These are phyloP conservation scores for Clunio marinus DNA, from an alignment of 2,888 invertebrate species.

Conservation along the genomic window DNA sequence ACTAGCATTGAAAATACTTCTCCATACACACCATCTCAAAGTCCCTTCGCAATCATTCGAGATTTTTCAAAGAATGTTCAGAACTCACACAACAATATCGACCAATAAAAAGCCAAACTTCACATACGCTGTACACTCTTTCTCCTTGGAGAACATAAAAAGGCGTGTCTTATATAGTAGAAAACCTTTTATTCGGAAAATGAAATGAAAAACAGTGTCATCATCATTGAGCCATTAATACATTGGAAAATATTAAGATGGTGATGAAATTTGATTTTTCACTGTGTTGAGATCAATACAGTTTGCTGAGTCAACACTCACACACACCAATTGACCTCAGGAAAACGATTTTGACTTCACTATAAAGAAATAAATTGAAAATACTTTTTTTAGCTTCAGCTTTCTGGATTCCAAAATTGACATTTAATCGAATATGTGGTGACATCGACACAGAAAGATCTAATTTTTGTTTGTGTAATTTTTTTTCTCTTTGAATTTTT, in stretches of 20 bases:
- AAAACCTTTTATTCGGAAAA: background rate
- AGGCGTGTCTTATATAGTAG: background rate
- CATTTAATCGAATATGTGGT: slow-evolving; percentile 27
- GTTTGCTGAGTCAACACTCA: background rate
- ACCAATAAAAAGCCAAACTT: background rate
- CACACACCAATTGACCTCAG: slow-evolving; percentile 3
- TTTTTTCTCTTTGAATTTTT: too few relatives aligned
- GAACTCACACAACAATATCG: background rate
- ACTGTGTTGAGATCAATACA: too few relatives aligned
- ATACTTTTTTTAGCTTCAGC: background rate
- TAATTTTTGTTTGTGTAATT: background rate
- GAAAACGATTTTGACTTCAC: background rate
- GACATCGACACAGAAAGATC: background rate
- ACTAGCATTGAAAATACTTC: background rate
- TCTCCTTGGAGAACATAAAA: background rate
- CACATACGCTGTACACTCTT: background rate
- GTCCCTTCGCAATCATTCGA: background rate
- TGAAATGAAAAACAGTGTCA: slow-evolving; percentile 10
- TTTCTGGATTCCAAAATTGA: slow-evolving; percentile 19
- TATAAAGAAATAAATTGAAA: background rate
- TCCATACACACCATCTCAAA: background rate
- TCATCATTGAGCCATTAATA: background rate
- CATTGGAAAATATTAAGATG: slow-evolving; percentile 14
- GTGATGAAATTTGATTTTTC: background rate
- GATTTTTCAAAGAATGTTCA: background rate